Evolutionary conservation across 2,888 invertebrate genomes (phyloP).

Genomic region (Harpalus rubripes): DNA sequence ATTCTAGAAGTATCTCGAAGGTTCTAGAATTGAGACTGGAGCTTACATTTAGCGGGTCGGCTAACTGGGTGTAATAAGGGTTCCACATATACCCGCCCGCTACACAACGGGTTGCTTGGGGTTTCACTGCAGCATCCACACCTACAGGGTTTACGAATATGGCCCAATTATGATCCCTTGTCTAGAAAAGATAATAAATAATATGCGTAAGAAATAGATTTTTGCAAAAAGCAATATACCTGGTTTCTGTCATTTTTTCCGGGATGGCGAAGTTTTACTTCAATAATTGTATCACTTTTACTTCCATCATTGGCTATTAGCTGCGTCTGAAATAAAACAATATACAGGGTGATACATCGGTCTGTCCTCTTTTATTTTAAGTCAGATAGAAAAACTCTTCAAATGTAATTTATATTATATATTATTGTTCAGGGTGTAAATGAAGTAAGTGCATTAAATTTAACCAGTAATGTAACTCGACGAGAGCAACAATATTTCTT

Average conservation of each 20-base stretch:
- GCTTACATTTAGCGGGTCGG: conserved; percentile 91
- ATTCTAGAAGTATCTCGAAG: not conserved
- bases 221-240: conserved; percentile 76
- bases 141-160: conserved; percentile 95
- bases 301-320: conserved; percentile 92
- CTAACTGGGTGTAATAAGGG: conserved; percentile 93
- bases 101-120: conserved; percentile 89
- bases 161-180: conserved; percentile 92
- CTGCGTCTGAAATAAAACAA: conserved; percentile 84
- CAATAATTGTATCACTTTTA: conserved; percentile 93
- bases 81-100: conserved; percentile 96
- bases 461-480: too few species aligned
- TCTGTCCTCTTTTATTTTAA: too few species aligned
- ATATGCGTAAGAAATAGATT: too few species aligned
- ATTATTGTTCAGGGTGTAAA: too few species aligned
- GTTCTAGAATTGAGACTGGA: not conserved
- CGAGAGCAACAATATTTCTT: too few species aligned
- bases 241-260: conserved; percentile 90
- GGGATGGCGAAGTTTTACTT: conserved; percentile 92
- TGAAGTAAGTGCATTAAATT: too few species aligned
- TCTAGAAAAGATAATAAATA: conserved; percentile 78
- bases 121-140: conserved; percentile 92
- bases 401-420: too few species aligned
- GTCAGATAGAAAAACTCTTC: too few species aligned
- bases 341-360: too few species aligned